A percentile compares a stretch with the other conserved stretches of the same genome.
Evolutionary conservation across 2,797 vertebrate genomes (phyloP).

Genomic region (Vespertilio murinus): DNA sequence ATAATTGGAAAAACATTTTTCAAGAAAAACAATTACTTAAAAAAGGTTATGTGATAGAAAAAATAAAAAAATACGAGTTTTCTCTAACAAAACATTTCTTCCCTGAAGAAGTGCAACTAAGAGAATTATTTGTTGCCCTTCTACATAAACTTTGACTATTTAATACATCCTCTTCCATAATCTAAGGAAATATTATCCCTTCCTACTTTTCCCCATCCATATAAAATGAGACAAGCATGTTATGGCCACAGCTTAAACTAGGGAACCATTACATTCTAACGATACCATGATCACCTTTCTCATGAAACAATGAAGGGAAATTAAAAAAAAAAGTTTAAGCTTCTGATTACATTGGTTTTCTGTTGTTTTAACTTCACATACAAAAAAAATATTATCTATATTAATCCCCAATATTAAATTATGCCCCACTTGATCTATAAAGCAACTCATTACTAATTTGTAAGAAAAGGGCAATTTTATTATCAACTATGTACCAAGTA

Average conservation of each 20-base stretch:
- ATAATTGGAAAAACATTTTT: neutral
- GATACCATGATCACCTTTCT: neutral
- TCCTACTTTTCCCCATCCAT: neutral
- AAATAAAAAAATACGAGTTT: neutral
- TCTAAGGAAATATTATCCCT: neutral
- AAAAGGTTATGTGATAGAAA: neutral
- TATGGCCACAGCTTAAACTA: neutral
- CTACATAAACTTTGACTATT: neutral
- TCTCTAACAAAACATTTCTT: neutral
- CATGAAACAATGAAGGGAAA: neutral
- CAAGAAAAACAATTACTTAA: neutral
- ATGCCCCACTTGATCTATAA: neutral
- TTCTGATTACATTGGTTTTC: neutral
- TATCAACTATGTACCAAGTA: neutral
- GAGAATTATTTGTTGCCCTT: neutral
- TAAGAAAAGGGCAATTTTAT: neutral
- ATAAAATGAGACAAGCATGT: neutral
- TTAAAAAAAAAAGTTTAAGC: neutral
- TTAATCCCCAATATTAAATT: neutral
- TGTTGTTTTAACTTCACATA: neutral
- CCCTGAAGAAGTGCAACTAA: neutral
- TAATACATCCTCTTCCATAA: neutral
- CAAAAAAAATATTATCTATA: neutral
- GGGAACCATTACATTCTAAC: neutral
- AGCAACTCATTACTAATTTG: neutral